These are phyloP conservation scores for Xestia ashworthii DNA, from an alignment of 2,888 invertebrate species.

Conservation along the genomic window DNA sequence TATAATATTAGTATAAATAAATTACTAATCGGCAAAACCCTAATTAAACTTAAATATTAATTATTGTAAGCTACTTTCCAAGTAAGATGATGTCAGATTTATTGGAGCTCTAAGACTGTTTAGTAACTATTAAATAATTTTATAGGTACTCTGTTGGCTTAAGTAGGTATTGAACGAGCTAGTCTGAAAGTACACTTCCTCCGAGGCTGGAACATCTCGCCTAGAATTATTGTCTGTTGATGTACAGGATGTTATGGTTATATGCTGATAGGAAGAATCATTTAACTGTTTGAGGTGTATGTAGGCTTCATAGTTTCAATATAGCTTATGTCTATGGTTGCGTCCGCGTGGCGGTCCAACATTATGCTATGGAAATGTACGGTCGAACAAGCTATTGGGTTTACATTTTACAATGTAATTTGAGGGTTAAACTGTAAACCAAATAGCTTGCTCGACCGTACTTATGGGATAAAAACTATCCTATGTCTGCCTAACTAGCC, in stretches of 20 bases:
- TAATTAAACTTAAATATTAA: conserved; percentile 7
- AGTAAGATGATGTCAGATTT: conserved; percentile 24
- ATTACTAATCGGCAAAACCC: background rate
- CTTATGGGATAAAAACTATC: background rate
- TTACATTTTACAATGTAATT: no score
- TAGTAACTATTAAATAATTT: conserved; percentile 50
- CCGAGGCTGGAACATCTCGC: background rate
- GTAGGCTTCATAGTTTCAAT: background rate
- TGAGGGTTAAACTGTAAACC: no score
- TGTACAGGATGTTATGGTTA: conserved; percentile 25
- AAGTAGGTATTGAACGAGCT: conserved; percentile 24
- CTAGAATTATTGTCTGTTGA: conserved; percentile 20
- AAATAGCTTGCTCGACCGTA: no score
- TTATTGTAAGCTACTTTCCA: background rate
- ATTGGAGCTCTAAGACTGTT: conserved; percentile 21
- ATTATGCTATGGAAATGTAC: background rate
- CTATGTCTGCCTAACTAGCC: background rate
- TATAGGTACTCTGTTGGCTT: conserved; percentile 32
- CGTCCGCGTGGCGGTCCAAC: background rate
- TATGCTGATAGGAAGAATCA: background rate
- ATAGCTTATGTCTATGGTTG: no score
- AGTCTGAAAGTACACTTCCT: conserved; percentile 26
- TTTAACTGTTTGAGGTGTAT: background rate
- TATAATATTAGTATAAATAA: no score
- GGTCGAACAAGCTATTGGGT: no score